Conservation (phyloP, 2,888 invertebrate species). For the Chironomus riparius region DNA sequence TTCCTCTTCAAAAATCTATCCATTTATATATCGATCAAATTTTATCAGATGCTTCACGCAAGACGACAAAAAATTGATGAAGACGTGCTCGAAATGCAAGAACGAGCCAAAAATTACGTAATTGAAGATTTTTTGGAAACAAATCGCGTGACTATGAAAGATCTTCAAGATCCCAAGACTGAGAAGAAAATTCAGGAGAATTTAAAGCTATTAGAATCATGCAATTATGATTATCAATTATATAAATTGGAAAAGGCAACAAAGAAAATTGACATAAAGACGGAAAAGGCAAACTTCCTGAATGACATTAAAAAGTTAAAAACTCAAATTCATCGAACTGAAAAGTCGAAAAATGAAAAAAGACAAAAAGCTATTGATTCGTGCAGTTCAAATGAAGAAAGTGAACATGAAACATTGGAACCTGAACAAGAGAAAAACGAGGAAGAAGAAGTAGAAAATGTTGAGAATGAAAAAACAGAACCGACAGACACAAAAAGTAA, state of each 20-base stretch:
- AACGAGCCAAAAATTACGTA: slow-evolving; percentile 48
- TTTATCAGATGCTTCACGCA: slow-evolving; percentile 42
- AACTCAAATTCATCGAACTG: slow-evolving; percentile 35
- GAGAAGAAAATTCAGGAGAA: slow-evolving; percentile 37
- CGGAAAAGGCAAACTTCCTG: slow-evolving; percentile 37
- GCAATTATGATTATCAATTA: slow-evolving; percentile 38
- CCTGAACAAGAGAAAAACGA: too few species aligned
- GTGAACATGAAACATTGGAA: too few species aligned
- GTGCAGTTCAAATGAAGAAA: slow-evolving; percentile 33
- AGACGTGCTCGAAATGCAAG: slow-evolving; percentile 34
- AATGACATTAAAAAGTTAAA: slow-evolving; percentile 39
- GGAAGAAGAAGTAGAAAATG: slow-evolving; percentile 33
- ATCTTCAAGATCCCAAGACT: slow-evolving; percentile 38
- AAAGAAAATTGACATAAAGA: slow-evolving; percentile 33
- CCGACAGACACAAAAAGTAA: background rate
- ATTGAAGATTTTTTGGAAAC: slow-evolving; percentile 47
- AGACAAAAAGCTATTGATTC: slow-evolving; percentile 33
- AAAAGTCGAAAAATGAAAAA: slow-evolving; percentile 27
- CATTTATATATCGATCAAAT: slow-evolving; percentile 41
- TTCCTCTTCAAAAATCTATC: slow-evolving; percentile 51
- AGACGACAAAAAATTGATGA: slow-evolving; percentile 37
- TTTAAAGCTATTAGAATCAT: slow-evolving; percentile 36
- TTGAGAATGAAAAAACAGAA: background rate
- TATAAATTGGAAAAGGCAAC: slow-evolving; percentile 37
- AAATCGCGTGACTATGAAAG: slow-evolving; percentile 38